Conservation (phyloP, 2,888 invertebrate species). For the Tipula lateralis region DNA sequence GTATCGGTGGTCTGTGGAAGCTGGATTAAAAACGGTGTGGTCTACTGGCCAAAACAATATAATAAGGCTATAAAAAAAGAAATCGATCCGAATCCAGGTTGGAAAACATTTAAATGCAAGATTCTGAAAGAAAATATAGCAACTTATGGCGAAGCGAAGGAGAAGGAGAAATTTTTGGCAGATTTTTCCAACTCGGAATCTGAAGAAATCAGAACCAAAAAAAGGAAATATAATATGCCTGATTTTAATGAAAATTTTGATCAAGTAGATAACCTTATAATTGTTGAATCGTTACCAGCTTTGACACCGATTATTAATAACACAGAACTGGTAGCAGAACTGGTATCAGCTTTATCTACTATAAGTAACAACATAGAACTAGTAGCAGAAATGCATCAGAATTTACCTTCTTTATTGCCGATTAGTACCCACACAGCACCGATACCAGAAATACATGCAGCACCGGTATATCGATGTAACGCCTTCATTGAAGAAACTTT, state of each 20-base stretch:
- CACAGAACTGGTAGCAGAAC: not conserved
- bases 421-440: not conserved
- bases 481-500: not conserved
- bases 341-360: not conserved
- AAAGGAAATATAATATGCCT: not conserved
- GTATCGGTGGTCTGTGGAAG: conserved; percentile 20
- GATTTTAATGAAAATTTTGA: conserved; percentile 25
- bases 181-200: too few relatives aligned
- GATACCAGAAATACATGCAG: not conserved
- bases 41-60: not conserved
- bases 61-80: not conserved
- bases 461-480: not conserved
- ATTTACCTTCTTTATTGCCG: not conserved
- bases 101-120: not conserved
- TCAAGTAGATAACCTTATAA: not conserved
- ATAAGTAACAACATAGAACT: not conserved
- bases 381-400: not conserved
- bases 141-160: not conserved
- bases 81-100: not conserved
- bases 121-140: not conserved
- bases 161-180: not conserved
- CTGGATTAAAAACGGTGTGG: conserved; percentile 6
- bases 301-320: not conserved
- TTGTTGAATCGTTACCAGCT: conserved; percentile 20
- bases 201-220: too few relatives aligned